Percentiles rank a stretch among this genome's conserved stretches.
phyloP scores from a whole-genome alignment of 1,140 invertebrate species.

The Calephelis virginiensis region DNA sequence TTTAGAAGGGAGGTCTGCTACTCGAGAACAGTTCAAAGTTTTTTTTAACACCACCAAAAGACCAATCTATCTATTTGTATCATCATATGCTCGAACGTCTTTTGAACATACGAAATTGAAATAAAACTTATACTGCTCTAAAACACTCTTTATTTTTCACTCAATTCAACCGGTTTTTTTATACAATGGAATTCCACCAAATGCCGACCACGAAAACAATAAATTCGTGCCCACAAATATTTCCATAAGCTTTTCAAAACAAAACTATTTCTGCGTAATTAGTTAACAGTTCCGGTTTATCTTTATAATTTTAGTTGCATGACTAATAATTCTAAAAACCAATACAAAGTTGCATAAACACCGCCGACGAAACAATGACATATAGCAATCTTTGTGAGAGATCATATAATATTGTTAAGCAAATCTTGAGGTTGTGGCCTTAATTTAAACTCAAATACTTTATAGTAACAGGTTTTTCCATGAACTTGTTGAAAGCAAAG shows the following conservation, averaged over 20 bases:
- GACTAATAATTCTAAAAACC: slow-evolving; percentile 12
- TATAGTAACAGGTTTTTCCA: slow-evolving; percentile 1
- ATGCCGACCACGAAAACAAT: not conserved
- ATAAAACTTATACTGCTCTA: too few relatives aligned
- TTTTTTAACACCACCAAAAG: too few relatives aligned
- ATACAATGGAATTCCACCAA: too few relatives aligned
- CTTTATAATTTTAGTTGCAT: slow-evolving; percentile 14
- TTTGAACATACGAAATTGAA: too few relatives aligned
- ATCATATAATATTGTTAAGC: slow-evolving; percentile 21
- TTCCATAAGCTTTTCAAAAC: not conserved
- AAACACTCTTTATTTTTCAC: too few relatives aligned
- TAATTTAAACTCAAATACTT: not conserved
- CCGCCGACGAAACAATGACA: slow-evolving; percentile 17
- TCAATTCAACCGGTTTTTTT: too few relatives aligned
- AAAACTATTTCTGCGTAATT: not conserved
- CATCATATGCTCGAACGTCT: too few relatives aligned
- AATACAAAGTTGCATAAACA: slow-evolving; percentile 14
- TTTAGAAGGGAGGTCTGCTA: too few relatives aligned
- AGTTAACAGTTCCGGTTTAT: not conserved
- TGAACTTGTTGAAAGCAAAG: slow-evolving; percentile 3
- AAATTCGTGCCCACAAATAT: not conserved
- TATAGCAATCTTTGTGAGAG: slow-evolving; percentile 21
- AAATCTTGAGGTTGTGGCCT: slow-evolving; percentile 9
- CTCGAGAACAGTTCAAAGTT: too few relatives aligned
- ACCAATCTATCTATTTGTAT: too few relatives aligned